Conservation (phyloP, 2,888 invertebrate genomes). For the Disparrhopalites patrizii region DNA sequence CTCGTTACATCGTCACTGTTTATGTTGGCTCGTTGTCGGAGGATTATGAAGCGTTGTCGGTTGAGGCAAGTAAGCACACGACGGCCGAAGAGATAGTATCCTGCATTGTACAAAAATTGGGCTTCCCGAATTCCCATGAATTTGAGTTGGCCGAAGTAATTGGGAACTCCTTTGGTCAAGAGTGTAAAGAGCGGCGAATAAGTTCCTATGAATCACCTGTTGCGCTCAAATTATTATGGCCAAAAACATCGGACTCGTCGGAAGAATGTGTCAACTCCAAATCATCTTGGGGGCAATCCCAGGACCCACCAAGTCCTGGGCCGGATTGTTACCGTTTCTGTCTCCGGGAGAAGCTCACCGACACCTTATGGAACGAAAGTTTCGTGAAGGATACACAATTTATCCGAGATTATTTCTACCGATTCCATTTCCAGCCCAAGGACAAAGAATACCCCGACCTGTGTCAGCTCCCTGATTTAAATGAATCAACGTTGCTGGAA, state of each 20-base stretch:
- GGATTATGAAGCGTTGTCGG: slow-evolving; percentile 82
- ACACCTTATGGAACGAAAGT: slow-evolving; percentile 80
- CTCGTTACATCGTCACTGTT: slow-evolving; percentile 72
- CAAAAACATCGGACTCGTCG: slow-evolving; percentile 53
- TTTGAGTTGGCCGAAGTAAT: slow-evolving; percentile 86
- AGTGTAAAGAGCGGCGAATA: slow-evolving; percentile 86
- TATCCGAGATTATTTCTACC: slow-evolving; percentile 85
- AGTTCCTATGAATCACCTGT: slow-evolving; percentile 58
- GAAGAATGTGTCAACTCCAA: slow-evolving; percentile 3
- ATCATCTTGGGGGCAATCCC: slow-evolving; percentile 1
- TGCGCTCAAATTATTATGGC: slow-evolving; percentile 58
- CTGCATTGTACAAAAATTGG: slow-evolving; percentile 74
- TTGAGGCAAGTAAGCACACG: slow-evolving; percentile 87
- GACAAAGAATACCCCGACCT: slow-evolving; percentile 93
- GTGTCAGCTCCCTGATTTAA: slow-evolving; percentile 90
- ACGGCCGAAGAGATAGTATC: slow-evolving; percentile 87
- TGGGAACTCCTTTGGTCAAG: slow-evolving; percentile 77
- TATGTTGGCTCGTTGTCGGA: slow-evolving; percentile 83
- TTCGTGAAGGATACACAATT: slow-evolving; percentile 82
- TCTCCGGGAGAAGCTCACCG: slow-evolving; percentile 77
- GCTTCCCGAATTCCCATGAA: slow-evolving; percentile 60
- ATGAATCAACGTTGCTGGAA: slow-evolving; percentile 86
- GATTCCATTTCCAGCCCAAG: slow-evolving; percentile 85
- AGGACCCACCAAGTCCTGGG: slow-evolving; percentile 13
- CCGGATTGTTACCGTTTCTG: slow-evolving; percentile 64